These are phyloP conservation scores for Protomyctophum bolini DNA, from an alignment of 2,113 vertebrate genomes.

Conservation along the genomic window DNA sequence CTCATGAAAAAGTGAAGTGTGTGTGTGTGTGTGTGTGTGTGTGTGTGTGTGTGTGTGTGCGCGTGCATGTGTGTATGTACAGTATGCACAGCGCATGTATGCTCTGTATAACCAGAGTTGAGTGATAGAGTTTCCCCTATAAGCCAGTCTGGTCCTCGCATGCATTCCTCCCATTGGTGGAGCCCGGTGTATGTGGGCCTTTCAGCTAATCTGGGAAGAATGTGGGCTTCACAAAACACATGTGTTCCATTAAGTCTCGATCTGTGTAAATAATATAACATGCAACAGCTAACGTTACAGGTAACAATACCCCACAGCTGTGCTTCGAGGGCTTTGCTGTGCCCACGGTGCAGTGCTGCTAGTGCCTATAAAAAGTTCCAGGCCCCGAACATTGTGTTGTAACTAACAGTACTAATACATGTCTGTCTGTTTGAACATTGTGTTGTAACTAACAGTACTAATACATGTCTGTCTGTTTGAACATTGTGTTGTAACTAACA, in stretches of 20 bases:
- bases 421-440: slow-evolving; percentile 1
- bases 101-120: slow-evolving; percentile 45
- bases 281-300: slow-evolving; percentile 75
- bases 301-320: slow-evolving; percentile 75
- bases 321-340: slow-evolving; percentile 61
- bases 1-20: no score
- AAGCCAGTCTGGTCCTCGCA: slow-evolving; percentile 63
- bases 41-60: slow-evolving; percentile 13
- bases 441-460: slow-evolving; percentile 10
- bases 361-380: slow-evolving; percentile 55
- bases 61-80: not conserved
- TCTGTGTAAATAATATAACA: slow-evolving; percentile 76
- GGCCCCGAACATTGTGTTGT: slow-evolving; percentile 33
- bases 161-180: slow-evolving; percentile 68
- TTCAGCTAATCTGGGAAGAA: slow-evolving; percentile 76
- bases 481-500: slow-evolving; percentile 18
- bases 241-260: slow-evolving; percentile 77
- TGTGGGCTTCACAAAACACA: slow-evolving; percentile 71
- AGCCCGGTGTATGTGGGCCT: slow-evolving; percentile 63
- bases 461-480: no score
- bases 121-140: slow-evolving; percentile 66
- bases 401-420: not conserved
- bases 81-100: slow-evolving; percentile 3
- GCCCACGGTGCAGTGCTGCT: slow-evolving; percentile 21
- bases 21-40: not conserved